Evolutionary conservation across 2,797 vertebrate genomes (phyloP).

Genomic region (Falco peregrinus): DNA sequence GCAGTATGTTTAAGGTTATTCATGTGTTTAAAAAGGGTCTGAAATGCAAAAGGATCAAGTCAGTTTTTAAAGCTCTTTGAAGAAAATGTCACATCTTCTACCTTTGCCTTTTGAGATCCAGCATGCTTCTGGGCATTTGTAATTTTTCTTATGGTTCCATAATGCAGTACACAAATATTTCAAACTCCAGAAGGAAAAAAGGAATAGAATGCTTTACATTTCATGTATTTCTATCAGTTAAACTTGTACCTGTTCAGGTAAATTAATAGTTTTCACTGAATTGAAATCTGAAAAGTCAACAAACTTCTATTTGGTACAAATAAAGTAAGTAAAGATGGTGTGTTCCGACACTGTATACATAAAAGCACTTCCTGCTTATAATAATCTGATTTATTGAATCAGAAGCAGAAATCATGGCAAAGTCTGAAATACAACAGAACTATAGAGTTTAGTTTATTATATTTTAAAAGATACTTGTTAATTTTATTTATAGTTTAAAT

Average conservation of each 20-base stretch:
- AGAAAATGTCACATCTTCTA: neutral
- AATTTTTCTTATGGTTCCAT: neutral
- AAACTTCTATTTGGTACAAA: neutral
- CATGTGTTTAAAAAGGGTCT: neutral
- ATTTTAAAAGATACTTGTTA: neutral
- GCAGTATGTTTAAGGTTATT: neutral
- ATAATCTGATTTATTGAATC: neutral
- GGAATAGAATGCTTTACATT: neutral
- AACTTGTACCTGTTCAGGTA: neutral
- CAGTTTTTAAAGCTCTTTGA: neutral
- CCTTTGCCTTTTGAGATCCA: neutral
- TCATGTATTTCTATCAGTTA: neutral
- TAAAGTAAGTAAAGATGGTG: neutral
- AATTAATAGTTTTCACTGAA: neutral
- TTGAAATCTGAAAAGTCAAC: neutral
- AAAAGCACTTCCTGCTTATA: neutral
- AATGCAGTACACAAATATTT: neutral
- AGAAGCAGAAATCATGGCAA: neutral
- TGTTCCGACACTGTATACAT: neutral
- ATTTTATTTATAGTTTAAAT: neutral
- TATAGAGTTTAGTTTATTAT: neutral
- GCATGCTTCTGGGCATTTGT: neutral
- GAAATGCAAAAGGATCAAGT: neutral
- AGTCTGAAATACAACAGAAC: neutral
- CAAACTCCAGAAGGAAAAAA: neutral